Evolutionary conservation across 2,888 invertebrate genomes (phyloP), one percentile per base, ranked within the genome.

Genomic region (Drosophila lutescens): DNA sequence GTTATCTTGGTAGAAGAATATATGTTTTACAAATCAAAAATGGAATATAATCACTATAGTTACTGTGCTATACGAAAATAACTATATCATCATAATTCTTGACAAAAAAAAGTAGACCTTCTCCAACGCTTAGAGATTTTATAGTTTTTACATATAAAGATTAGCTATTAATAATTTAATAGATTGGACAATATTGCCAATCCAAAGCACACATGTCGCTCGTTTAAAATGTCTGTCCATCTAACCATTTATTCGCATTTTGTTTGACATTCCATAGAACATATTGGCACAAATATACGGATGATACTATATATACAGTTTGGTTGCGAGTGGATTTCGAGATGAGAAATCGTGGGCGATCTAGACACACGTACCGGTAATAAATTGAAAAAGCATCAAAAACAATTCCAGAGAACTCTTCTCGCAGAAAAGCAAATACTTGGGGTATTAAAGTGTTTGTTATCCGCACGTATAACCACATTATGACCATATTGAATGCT

Each of bases 261-360:
- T 73, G 56, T 67, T 73, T 77, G 73, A 85, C 79, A 87, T 82
- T 87, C 82, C 86, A 85, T 77, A 71, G 38, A 55, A 15, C 54
- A 59, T 49, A 49, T 54, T 26, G 32, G n/a, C 38, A 66, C 43
- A 38, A 32, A 47, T 47, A 12, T n/a, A 46, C 9, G 20, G 17
- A n/a, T 23, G 12, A 13, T 10, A 5, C 7, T 47, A n/a, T 43
- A 41, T 36, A 50, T 43, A 23, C 40, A n/a, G 15, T 55, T 44
- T 47, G 12, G 10, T 10, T 15, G 32, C 46, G 38, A 62, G 62
- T 62, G 61, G 79, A 76, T 67, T 62, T 55, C 13, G 32, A n/a
- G 53, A 30, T 15, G 54, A 60, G 43, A 26, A 46, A 10, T 38
- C 53, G 78, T 86, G 63, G 76, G 86, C 78, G 85, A 81, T 63